Conservation (phyloP, 2,113 vertebrate species). For the Hydrochoerus hydrochaeris region DNA sequence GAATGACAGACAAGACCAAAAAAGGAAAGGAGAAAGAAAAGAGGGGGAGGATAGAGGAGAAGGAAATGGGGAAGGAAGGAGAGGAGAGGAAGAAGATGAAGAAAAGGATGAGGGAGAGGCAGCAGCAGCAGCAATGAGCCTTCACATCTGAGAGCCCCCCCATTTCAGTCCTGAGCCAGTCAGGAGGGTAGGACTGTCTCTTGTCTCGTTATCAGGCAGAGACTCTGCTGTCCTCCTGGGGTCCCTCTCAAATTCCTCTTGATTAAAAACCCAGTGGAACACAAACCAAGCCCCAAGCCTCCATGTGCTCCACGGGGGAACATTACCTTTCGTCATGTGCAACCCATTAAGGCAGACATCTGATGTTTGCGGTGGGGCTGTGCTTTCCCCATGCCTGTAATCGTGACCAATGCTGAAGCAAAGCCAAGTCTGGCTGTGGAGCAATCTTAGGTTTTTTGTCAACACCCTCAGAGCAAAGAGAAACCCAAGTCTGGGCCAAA, state of each 20-base stretch:
- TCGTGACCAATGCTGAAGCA: slow-evolving; percentile 61
- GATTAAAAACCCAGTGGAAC: slow-evolving; percentile 65
- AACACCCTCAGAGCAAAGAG: slow-evolving; percentile 64
- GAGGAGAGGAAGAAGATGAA: not conserved
- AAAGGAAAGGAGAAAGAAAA: not conserved
- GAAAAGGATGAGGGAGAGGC: not conserved
- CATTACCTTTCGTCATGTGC: slow-evolving; percentile 74
- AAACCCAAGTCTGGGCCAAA: slow-evolving; percentile 44
- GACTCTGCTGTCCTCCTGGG: not conserved
- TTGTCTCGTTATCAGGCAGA: slow-evolving; percentile 54
- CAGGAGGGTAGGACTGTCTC: slow-evolving; percentile 35
- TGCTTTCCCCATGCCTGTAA: slow-evolving; percentile 67
- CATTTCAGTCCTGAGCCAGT: not conserved
- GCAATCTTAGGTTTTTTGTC: slow-evolving; percentile 71
- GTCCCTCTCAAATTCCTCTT: slow-evolving; percentile 47
- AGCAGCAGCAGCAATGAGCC: not conserved
- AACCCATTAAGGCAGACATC: slow-evolving; percentile 74
- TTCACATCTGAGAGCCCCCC: not conserved
- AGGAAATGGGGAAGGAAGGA: not conserved
- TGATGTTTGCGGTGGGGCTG: slow-evolving; percentile 67
- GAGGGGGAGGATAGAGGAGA: not conserved
- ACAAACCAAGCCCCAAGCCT: slow-evolving; percentile 16
- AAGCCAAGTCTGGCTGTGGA: slow-evolving; percentile 64
- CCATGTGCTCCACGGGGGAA: not conserved
- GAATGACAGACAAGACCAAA: not conserved